Base-by-base conservation (phyloP, 2,113 vertebrate genomes). In the Colinus virginianus region DNA sequence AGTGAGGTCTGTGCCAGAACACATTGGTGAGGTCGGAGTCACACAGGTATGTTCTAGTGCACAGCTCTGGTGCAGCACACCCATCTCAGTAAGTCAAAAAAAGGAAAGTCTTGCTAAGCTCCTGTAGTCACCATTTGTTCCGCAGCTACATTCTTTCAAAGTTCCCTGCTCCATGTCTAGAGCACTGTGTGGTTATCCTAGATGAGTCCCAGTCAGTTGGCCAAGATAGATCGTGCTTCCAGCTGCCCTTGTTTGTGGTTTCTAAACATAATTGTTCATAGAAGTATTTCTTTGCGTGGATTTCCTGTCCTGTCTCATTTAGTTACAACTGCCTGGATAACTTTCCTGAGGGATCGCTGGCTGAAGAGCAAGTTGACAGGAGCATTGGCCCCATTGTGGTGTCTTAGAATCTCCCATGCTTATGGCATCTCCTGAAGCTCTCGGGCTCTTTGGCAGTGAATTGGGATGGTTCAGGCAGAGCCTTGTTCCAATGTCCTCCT, bases 61-160 rank as follows among this genome's bases (percentile, higher is more conserved):
- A 8, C 17, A 42, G 3, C 53, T 71, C 12, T 14, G 16, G 12
- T 64, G 56, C 15, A 40, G 36, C 20, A 9, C 67, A 67, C 13
- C 25, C 2, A 0, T 19, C 45, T 63, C 38, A 15, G 0, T 14
- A 9, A 12, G 2, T 51, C n/a, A 51, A 13, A 53, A 58, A 38
- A 43, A 56, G 62, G 48, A 36, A 36, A n/a, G n/a, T 61, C 48
- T 90, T 90, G 80, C n/a, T 69, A 15, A 86, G 21, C 69, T 13
- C 10, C 14, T 34, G 8, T 14, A 40, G 26, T 68, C 84, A 14
- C 51, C 25, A 10, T 67, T 40, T 45, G 7, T 68, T 72, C 66
- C 69, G 62, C 58, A 45, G 59, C 42, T 72, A 13, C 53, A 63
- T 90, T 56, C 36, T 4, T 26, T 67, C 42, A 21, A 55, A 78